Evolutionary conservation across 1,140 invertebrate species (phyloP), one percentile per base, ranked within the genome.

Genomic region (Eumeta japonica): DNA sequence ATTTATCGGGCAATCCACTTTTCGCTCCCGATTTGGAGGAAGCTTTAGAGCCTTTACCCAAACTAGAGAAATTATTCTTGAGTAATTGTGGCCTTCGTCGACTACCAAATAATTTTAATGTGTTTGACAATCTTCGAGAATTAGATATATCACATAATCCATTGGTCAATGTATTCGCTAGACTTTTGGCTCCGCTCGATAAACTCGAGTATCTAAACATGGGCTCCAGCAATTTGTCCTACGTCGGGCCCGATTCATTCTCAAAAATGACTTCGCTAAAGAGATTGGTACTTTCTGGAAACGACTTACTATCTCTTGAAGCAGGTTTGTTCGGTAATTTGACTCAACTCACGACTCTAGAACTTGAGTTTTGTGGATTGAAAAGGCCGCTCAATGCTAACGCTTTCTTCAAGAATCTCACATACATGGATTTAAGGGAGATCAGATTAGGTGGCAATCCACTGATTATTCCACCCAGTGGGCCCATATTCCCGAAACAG

Each of bases 81-180:
- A 82, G 81, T 48, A 83, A 86, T 49, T 87, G 84, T 43, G 80
- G 79, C 14, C 61, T 87, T 2, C 76, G 75, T 12, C 75, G 76
- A 31, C 58, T 87, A 15, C 84, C 84, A 2, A 77, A 84, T 44
- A 82, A 82, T 10, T 86, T 87, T 44, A 78, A 83, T 39, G 77
- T 80, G 11, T 80, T 87, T 28, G 78, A 81, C 45, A 76, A 82
- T 48, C 64, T 87, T 2, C 75, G 82, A 50, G 82, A 85, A 50
- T 71, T 86, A 14, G 83, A 85, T 48, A 82, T 86, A 43, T 86
- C 83, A 0, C 77, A 84, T 41, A 86, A 86, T 68, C 84, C 84
- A 2, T 52, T 87, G 0, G 79, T 80, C 15, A 81, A 86, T 51
- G 84, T 82, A 0, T 87, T 86, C 51, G 83, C 83, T 10, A 79